phyloP scores from a whole-genome alignment of 1,140 invertebrate genomes.

The Apis florea region DNA sequence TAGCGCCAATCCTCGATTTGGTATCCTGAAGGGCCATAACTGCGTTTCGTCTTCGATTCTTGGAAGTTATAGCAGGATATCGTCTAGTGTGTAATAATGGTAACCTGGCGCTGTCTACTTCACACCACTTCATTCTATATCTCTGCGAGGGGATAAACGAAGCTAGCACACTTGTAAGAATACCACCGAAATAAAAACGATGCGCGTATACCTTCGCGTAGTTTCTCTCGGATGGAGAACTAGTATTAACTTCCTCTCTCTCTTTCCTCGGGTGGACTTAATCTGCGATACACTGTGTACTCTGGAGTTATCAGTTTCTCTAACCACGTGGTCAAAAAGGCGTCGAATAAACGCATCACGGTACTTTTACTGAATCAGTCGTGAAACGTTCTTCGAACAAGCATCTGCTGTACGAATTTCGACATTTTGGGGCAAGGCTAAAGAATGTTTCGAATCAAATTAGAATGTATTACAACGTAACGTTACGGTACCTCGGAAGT shows the following conservation, averaged over 20 bases:
- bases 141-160: background rate
- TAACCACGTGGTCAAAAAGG: conserved; percentile 69
- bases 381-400: conserved; percentile 17
- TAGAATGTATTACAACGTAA: background rate
- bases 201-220: conserved; percentile 30
- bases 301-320: conserved; percentile 57
- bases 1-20: conserved; percentile 53
- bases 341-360: conserved; percentile 52
- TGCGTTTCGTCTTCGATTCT: conserved; percentile 49
- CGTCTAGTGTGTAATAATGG: conserved; percentile 63
- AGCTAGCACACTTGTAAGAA: conserved; percentile 13
- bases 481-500: no score
- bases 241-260: conserved; percentile 40
- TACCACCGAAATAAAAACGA: conserved; percentile 31
- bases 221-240: conserved; percentile 24
- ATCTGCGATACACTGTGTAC: conserved; percentile 58
- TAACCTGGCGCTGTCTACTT: conserved; percentile 65
- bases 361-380: conserved; percentile 47
- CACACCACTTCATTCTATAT: conserved; percentile 72
- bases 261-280: conserved; percentile 25
- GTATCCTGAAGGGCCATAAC: conserved; percentile 41
- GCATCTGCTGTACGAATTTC: background rate
- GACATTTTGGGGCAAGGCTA: no score
- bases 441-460: background rate
- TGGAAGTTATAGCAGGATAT: conserved; percentile 57